These are phyloP conservation scores for Synodontis membranacea DNA, from an alignment of 2,113 vertebrate genomes.

Conservation along the genomic window DNA sequence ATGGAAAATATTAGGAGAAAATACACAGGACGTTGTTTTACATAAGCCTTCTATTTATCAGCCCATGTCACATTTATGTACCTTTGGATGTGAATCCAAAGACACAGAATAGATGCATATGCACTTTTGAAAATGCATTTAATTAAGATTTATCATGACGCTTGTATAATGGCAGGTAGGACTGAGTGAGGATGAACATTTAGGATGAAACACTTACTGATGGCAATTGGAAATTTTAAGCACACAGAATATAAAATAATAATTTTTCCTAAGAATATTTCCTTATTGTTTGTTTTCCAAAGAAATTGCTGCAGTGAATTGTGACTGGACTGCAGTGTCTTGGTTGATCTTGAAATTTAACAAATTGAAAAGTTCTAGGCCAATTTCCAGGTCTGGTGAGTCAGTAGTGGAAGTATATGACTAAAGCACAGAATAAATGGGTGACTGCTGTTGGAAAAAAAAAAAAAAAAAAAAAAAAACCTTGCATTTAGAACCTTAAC, in stretches of 20 bases:
- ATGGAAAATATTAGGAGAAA: slow-evolving; percentile 18
- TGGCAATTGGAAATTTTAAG: slow-evolving; percentile 4
- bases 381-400: slow-evolving; percentile 13
- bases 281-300: slow-evolving; percentile 9
- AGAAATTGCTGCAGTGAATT: slow-evolving; percentile 16
- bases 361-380: slow-evolving; percentile 19
- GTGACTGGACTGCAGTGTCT: neutral
- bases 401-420: slow-evolving; percentile 5
- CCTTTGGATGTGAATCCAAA: slow-evolving; percentile 14
- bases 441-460: slow-evolving; percentile 12
- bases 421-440: slow-evolving; percentile 9
- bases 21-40: neutral
- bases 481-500: slow-evolving; percentile 62
- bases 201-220: neutral
- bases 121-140: slow-evolving; percentile 20
- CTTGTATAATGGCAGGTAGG: neutral
- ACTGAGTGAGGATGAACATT: slow-evolving; percentile 3
- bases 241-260: neutral
- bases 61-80: neutral
- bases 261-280: neutral
- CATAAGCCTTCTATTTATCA: slow-evolving; percentile 23
- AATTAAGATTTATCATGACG: slow-evolving; percentile 15
- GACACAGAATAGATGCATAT: neutral
- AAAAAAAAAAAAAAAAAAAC: neutral
- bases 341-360: slow-evolving; percentile 17